Evolutionary conservation across 2,113 vertebrate genomes (phyloP), one percentile per base, ranked within the genome.

Genomic region (Laterallus jamaicensis): DNA sequence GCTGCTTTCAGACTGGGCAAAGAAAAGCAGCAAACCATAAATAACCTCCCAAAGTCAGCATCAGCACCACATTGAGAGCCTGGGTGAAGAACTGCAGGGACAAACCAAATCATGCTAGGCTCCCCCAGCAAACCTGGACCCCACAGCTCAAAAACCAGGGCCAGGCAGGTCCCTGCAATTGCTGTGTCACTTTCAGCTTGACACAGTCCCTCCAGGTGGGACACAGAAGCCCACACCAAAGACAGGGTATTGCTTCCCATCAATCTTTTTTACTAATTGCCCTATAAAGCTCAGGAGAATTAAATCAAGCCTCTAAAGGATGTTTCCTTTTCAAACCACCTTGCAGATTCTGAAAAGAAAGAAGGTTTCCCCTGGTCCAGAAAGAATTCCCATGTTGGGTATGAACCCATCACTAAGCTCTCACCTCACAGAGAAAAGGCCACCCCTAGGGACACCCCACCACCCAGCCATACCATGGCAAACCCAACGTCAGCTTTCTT

Each of bases 401-500:
- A 86, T 1, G 62, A 42, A 22, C 12, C 29, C 12, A n/a, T 15
- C 9, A 6, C 12, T 13, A 32, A 28, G 32, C 82, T 20, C 67
- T 66, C 44, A 70, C 1, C 29, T 75, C 13, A 3, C 1, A 62
- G 64, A 44, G 14, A 3, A 3, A 54, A 42, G 15, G 15, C 15
- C 7, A 3, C 10, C 40, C 55, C 55, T 1, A 1, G 15, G 62
- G 19, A 14, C 24, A 52, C 4, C 14, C 60, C 52, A 11, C 10
- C 0, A 2, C 19, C 24, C 3, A 0, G 22, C 64, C 56, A 26
- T 98, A 99, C 99, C 99, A 99, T 99, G 81, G 99, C 99, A 86
- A 99, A 99, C n/a, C 99, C 99, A 4, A 99, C 99, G 0, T 99
- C 99, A 0, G 99, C 99, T 94, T 99, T 99, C 98, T 99, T 99